Evolutionary conservation across 2,113 vertebrate genomes (phyloP), one percentile per base, ranked within the genome.

Genomic region (Pseudopodoces humilis): DNA sequence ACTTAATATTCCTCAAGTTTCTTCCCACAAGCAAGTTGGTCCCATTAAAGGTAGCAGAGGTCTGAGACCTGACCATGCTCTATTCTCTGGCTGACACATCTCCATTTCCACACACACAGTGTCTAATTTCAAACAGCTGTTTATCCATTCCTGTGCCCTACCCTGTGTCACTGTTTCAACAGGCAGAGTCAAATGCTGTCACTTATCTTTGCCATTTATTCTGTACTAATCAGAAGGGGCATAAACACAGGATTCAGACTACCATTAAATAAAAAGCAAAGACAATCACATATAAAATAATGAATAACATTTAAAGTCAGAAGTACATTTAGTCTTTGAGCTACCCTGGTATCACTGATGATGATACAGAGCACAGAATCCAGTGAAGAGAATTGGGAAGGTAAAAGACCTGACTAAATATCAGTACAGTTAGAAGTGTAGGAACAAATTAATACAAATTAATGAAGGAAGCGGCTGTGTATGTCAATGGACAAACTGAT

Each of bases 71-170:
- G 39, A 68, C 56, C 47, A 18, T 49, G 86, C 72, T 80, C 60
- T 50, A 12, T 70, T 91, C 55, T 39, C 82, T 63, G 56, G 55
- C 60, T 84, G 88, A 62, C 83, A 86, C 76, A 53, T 84, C 88
- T 94, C 94, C 83, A 90, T 94, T 97, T 90, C 44, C 85, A 86
- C 31, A 64, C 1, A 12, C 59, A 56, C 6, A 35, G 59, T 64
- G 31, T 71, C 72, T 95, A 68, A 96, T 95, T 94, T 94, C 92
- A 92, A 86, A 76, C 80, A 75, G 88, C 83, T 95, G 56, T 82
- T 96, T 88, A 93, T 88, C 59, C 83, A 76, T 84, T 88, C 65
- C 90, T 31, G 15, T 83, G 75, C 65, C 78, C 63, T 85, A 69
- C 63, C 67, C 70, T 74, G 46, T 92, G 83, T 75, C 88, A 69